Base-by-base conservation (phyloP, 2,797 vertebrate species). In the Gadopsis marmoratus region DNA sequence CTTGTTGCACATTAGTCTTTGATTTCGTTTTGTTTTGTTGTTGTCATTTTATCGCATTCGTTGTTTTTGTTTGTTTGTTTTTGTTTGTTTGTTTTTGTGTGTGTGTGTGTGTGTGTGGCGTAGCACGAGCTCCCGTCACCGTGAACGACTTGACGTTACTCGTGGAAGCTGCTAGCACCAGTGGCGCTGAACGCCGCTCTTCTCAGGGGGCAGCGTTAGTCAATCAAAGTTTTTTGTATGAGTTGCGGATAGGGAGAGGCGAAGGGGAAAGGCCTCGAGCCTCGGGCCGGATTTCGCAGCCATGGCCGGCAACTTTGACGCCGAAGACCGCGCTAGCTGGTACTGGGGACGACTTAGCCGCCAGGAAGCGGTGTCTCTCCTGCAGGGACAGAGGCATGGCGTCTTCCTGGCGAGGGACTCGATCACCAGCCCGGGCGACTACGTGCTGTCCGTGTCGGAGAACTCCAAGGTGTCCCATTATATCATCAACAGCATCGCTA, bases 401-500 rank as follows among this genome's bases (percentile, higher is more conserved):
- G 97, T 97, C 70, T 98, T 98, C 92, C 93, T 98, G 93, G 97
- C 97, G 88, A 91, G 97, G 84, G 97, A 98, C 94, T 97, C 97
- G 0, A 94, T 95, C 86, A 97, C 96, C 91, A 96, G 96, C 91
- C 97, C 96, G 8, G 97, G 97, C 4, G 97, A 97, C 94, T 97
- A 97, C 94, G 97, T 98, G 86, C 96, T 98, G 59, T 97, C 97
- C 68, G 97, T 98, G 12, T 97, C 97, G 14, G 97, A 98, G 94
- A 98, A 97, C 93, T 97, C 97, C 69, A 96, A 96, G 89, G 97
- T 98, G 85, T 98, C 97, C 58, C 97, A 98, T 92, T 98, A 98
- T 93, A 98, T 98, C 83, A 97, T 98, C 94, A 98, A 97, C 95
- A 97, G 97, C 94, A 89, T 96, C 84, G 94, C 92, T 31, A 95